phyloP scores from a whole-genome alignment of 2,113 vertebrate genomes.

The Butorides virescens region DNA sequence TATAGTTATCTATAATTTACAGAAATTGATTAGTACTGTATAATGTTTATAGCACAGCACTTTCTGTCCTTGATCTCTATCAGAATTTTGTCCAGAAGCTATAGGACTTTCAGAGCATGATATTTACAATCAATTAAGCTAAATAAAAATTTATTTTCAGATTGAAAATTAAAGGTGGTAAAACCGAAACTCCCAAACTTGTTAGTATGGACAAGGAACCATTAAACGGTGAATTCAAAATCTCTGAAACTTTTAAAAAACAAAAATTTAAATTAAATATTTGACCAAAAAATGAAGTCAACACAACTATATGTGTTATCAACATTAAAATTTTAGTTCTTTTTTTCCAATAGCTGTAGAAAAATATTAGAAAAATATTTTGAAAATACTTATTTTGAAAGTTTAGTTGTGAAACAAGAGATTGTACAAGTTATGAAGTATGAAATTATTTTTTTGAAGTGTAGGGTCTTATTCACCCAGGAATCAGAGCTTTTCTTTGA shows the following conservation, averaged over 20 bases:
- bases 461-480: background rate
- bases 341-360: background rate
- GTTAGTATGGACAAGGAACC: background rate
- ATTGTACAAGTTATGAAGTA: background rate
- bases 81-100: background rate
- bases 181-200: background rate
- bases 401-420: background rate
- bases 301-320: background rate
- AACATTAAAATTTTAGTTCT: background rate
- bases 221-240: background rate
- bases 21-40: background rate
- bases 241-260: background rate
- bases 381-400: background rate
- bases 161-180: background rate
- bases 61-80: background rate
- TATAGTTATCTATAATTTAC: background rate
- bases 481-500: background rate
- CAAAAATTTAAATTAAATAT: background rate
- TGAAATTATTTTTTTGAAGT: background rate
- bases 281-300: background rate
- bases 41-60: background rate
- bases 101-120: background rate
- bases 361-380: background rate
- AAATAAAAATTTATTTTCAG: background rate
- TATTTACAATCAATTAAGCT: background rate